These are phyloP conservation scores for Brachymystax lenok DNA, from an alignment of 2,797 vertebrate genomes.

Conservation along the genomic window DNA sequence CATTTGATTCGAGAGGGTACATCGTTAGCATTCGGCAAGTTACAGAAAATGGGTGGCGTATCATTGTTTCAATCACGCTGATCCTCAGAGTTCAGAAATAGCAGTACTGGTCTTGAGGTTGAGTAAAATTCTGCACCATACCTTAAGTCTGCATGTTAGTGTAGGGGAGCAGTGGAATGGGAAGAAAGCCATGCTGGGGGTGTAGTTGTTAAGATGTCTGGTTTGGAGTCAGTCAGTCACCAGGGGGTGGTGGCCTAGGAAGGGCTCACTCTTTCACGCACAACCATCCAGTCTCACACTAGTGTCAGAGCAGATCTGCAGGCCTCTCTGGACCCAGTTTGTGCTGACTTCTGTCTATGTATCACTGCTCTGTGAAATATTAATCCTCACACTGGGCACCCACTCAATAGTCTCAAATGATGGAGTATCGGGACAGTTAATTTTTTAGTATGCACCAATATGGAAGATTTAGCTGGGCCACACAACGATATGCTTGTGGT, in stretches of 20 bases:
- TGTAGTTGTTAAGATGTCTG: constrained; percentile 29
- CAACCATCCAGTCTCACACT: constrained; percentile 34
- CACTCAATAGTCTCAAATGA: constrained; percentile 32
- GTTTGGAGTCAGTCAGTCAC: constrained; percentile 16
- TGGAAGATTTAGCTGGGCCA: not conserved
- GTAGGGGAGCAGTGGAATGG: not conserved
- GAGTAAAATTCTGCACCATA: not conserved
- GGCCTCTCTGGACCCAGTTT: constrained; percentile 46
- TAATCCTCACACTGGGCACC: constrained; percentile 39
- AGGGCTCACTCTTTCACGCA: constrained; percentile 19
- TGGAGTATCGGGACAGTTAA: constrained; percentile 1
- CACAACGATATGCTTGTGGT: not conserved
- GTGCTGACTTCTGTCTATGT: constrained; percentile 42
- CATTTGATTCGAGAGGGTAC: no score
- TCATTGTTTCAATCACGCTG: not conserved
- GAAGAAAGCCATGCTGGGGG: not conserved
- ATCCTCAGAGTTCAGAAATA: not conserved
- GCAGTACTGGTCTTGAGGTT: not conserved
- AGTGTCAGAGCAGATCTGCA: constrained; percentile 34
- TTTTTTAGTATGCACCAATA: not conserved
- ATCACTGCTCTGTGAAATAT: constrained; percentile 50
- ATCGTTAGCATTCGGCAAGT: not conserved
- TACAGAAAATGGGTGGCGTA: not conserved
- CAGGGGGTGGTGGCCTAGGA: constrained; percentile 23
- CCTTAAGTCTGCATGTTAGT: not conserved